Percentiles rank a stretch among this genome's conserved stretches.
Conservation (phyloP, 2,797 vertebrate species). For the Allobates femoralis region DNA sequence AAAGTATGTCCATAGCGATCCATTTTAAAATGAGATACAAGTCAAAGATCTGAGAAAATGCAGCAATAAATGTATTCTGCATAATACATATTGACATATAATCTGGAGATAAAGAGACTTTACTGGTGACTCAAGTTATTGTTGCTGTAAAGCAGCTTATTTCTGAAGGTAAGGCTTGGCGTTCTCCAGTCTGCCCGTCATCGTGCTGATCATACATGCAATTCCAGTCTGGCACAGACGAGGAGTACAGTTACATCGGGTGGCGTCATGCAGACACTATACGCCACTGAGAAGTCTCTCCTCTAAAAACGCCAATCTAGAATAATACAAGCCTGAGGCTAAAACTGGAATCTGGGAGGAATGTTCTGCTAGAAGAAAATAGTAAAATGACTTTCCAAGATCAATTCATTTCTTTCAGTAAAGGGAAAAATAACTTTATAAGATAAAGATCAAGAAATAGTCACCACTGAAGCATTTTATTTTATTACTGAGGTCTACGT, state of each 20-base stretch:
- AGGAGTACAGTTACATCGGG: conserved; percentile 40
- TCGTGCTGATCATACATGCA: conserved; percentile 30
- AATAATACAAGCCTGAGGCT: conserved; percentile 15
- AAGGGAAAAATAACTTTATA: conserved; percentile 1
- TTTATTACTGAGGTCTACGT: background rate
- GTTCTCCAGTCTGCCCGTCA: conserved; percentile 8
- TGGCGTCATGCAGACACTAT: conserved; percentile 46
- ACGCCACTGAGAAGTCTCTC: conserved; percentile 29
- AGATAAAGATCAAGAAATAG: background rate
- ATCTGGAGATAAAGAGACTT: background rate
- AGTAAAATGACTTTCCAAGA: background rate
- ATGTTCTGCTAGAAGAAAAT: background rate
- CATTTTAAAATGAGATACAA: background rate
- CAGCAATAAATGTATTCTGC: background rate
- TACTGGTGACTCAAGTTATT: background rate
- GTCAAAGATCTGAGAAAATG: background rate
- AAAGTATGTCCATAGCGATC: no score
- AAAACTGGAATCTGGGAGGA: background rate
- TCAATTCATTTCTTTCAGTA: conserved; percentile 12
- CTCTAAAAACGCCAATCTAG: conserved; percentile 38
- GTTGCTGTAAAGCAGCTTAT: background rate
- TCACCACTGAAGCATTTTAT: background rate
- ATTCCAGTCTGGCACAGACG: conserved; percentile 31
- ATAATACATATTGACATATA: background rate
- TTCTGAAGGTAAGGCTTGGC: background rate